phyloP scores from a whole-genome alignment of 2,888 invertebrate genomes.

The Panorpa germanica region DNA sequence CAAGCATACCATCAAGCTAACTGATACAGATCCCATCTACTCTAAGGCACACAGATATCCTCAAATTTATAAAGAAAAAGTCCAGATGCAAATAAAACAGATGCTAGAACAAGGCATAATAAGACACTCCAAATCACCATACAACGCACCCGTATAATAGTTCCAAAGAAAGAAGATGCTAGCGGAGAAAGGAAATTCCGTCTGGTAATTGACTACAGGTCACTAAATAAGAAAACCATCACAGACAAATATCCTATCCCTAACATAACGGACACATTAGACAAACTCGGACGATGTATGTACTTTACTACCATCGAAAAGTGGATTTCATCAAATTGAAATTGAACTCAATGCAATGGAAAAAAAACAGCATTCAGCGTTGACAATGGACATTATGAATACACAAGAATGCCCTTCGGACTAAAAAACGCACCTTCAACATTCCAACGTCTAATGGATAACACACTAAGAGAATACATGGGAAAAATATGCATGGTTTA shows the following conservation, averaged over 20 bases:
- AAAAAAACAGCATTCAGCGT: conserved; percentile 16
- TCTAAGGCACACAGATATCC: conserved; percentile 14
- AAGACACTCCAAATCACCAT: conserved; percentile 12
- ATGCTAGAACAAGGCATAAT: conserved; percentile 12
- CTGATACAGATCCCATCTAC: conserved; percentile 11
- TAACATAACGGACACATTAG: conserved; percentile 14
- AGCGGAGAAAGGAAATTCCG: conserved; percentile 12
- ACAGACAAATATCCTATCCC: conserved; percentile 12
- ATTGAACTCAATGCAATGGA: conserved; percentile 11
- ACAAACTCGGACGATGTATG: conserved; percentile 15
- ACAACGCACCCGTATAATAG: conserved; percentile 10
- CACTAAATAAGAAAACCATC: conserved; percentile 10
- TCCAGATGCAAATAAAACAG: conserved; percentile 13
- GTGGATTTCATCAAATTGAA: conserved; percentile 17
- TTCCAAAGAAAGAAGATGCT: conserved; percentile 11
- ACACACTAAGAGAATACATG: conserved; percentile 12
- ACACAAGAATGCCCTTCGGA: conserved; percentile 15
- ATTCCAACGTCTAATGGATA: conserved; percentile 15
- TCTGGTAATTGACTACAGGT: conserved; percentile 13
- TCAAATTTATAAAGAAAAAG: conserved; percentile 14
- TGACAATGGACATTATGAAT: conserved; percentile 15
- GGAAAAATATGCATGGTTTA: conserved; percentile 8
- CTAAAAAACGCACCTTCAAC: conserved; percentile 15
- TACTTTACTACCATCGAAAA: no score
- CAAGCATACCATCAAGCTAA: conserved; percentile 12